Evolutionary conservation across 2,888 invertebrate species (phyloP), one percentile per base, ranked within the genome.

Genomic region (Synergus itoensis): DNA sequence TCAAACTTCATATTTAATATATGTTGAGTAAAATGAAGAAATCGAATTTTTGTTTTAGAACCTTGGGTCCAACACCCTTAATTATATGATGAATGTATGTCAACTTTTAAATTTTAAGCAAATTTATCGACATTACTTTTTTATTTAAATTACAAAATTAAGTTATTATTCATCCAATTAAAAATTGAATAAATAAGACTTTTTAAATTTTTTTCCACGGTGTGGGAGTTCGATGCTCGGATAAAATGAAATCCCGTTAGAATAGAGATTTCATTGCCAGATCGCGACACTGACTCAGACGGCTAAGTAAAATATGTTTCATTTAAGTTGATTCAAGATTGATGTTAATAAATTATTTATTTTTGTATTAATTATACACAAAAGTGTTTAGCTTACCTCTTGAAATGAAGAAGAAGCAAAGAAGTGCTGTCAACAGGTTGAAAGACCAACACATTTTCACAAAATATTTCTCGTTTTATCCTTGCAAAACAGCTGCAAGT

Each of bases 391-490:
- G 11, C 60, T 69, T 84, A 87, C 87, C 86, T 18, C 36, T 69
- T 18, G 14, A 64, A 45, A 82, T 69, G 12, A 86, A 65, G 28
- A 86, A 73, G 43, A 85, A 28, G 16, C 77, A 84, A 83, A 78
- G 79, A 75, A 83, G 28, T 67, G 83, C 40, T 64, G 81, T 83
- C 81, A 82, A 77, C 40, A 85, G 45, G 67, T 73, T 77, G 67
- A 67, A 77, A 76, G 82, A 81, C 83, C 82, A 81, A 81, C 81
- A 81, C 78, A 75, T 83, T 83, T 77, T 86, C 80, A 81, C 84
- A 81, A 85, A 84, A 84, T 82, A 81, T 83, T 85, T 87, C 87
- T 87, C 82, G 79, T 86, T 83, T 86, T 84, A 86, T 86, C 60
- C 85, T 87, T 62, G 48, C 73, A 63, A 57, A 41, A 36, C 53